These are phyloP conservation scores for Ptychobarbus kaznakovi DNA, from an alignment of 2,797 vertebrate species.

Conservation along the genomic window DNA sequence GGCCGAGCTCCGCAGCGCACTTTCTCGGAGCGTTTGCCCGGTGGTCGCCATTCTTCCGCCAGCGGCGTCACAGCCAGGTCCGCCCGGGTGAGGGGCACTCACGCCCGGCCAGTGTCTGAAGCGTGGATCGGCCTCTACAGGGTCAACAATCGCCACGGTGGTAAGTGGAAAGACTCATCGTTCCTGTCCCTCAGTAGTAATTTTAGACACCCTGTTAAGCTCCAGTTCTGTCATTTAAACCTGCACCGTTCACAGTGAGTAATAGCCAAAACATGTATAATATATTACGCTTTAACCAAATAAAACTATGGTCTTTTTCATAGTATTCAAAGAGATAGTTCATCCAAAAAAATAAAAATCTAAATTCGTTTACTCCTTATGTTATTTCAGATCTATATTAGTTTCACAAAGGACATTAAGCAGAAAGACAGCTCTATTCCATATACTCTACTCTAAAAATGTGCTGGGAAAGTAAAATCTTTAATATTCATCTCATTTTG, in stretches of 20 bases:
- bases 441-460: no score
- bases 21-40: constrained; percentile 81
- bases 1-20: constrained; percentile 81
- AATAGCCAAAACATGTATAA: background rate
- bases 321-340: background rate
- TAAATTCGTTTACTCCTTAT: background rate
- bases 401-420: background rate
- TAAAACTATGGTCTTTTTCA: background rate
- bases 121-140: constrained; percentile 83
- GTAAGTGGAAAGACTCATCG: constrained; percentile 66
- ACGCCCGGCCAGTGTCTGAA: constrained; percentile 80
- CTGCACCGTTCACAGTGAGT: background rate
- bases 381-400: background rate
- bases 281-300: background rate
- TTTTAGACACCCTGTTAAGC: background rate
- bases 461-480: no score
- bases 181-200: background rate
- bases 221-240: background rate
- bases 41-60: constrained; percentile 73
- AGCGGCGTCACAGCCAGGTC: constrained; percentile 75
- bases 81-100: constrained; percentile 72
- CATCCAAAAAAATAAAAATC: rapidly evolving
- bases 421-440: background rate
- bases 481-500: background rate
- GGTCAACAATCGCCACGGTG: constrained; percentile 80